phyloP scores from a whole-genome alignment of 2,797 vertebrate species.

The Clarias fuscus region DNA sequence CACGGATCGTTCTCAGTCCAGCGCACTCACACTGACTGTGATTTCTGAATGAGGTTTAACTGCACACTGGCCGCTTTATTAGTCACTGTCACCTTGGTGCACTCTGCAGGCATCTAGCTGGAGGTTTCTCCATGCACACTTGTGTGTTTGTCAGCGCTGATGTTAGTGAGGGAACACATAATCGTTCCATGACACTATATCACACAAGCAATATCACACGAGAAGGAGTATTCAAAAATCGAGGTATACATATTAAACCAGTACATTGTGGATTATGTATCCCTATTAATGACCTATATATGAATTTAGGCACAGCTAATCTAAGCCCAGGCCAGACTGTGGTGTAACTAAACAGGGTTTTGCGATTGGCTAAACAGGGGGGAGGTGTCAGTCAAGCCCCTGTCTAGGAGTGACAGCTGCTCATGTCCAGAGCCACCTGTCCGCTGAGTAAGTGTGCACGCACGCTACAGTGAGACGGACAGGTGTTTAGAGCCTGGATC shows the following conservation, averaged over 20 bases:
- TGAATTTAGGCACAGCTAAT: neutral
- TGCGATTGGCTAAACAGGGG: constrained; percentile 44
- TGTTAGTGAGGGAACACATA: neutral
- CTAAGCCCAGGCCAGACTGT: constrained; percentile 8
- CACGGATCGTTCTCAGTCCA: neutral
- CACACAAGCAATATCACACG: too few relatives aligned
- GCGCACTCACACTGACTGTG: neutral
- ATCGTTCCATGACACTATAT: neutral
- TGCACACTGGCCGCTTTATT: neutral
- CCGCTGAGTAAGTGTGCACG: constrained; percentile 2
- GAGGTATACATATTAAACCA: neutral
- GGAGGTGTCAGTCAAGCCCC: constrained; percentile 31
- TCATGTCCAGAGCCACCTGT: constrained; percentile 15
- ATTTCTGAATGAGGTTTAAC: neutral
- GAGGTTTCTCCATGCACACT: neutral
- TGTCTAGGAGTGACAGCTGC: constrained; percentile 32
- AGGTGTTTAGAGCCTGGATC: constrained; percentile 17
- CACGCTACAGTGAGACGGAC: neutral
- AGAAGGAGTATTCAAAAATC: too few relatives aligned
- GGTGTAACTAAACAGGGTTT: neutral
- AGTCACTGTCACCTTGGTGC: neutral
- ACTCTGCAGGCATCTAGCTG: neutral
- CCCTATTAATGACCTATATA: neutral
- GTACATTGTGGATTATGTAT: neutral
- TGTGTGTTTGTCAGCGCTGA: neutral